phyloP scores from a whole-genome alignment of 2,797 vertebrate species.

The Premnoplex brunnescens region DNA sequence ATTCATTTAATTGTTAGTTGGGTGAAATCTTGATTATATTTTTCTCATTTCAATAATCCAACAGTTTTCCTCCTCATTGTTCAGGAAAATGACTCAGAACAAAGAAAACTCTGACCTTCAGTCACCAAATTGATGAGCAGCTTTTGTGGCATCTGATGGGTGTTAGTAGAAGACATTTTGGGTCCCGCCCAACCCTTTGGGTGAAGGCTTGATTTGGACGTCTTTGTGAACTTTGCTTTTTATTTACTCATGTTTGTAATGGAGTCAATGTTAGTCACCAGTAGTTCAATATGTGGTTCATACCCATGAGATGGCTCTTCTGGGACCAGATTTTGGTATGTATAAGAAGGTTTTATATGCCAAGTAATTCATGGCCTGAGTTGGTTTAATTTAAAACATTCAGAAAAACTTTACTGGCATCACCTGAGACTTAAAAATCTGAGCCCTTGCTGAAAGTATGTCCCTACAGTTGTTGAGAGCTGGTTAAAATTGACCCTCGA shows the following conservation, averaged over 20 bases:
- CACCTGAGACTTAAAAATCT: neutral
- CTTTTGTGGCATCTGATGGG: neutral
- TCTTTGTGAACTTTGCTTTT: neutral
- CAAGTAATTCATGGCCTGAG: neutral
- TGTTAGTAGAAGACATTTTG: neutral
- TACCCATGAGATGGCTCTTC: neutral
- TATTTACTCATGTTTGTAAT: neutral
- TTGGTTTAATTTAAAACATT: fast-evolving
- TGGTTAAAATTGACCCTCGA: neutral
- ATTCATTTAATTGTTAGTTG: neutral
- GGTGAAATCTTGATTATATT: neutral
- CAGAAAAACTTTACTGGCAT: neutral
- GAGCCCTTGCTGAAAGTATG: neutral
- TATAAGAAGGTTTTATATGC: neutral
- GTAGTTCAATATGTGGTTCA: neutral
- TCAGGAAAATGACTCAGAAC: neutral
- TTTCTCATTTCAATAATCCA: neutral
- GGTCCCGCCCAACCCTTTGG: neutral
- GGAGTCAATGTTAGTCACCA: neutral
- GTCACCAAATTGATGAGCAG: neutral
- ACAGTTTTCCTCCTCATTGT: fast-evolving
- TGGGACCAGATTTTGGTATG: neutral
- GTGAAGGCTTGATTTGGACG: neutral
- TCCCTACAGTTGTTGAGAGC: neutral
- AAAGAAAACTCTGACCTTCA: neutral